These are phyloP conservation scores for Erebia ligea DNA, from an alignment of 2,888 invertebrate genomes.

Conservation along the genomic window DNA sequence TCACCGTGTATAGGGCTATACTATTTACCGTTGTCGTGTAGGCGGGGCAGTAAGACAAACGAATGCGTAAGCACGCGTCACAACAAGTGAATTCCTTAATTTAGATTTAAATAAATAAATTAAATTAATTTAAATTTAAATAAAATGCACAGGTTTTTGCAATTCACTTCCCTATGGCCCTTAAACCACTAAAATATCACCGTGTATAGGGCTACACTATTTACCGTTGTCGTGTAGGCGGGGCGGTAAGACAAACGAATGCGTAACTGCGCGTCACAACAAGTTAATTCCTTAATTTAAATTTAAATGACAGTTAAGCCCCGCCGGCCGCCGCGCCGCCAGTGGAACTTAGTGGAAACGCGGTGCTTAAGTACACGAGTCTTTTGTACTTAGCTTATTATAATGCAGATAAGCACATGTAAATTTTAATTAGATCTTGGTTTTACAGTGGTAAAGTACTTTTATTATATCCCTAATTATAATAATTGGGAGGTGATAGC, in stretches of 20 bases:
- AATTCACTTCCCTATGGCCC: too few species aligned
- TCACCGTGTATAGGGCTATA: background rate
- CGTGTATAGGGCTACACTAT: background rate
- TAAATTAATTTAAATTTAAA: too few species aligned
- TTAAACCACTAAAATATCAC: too few species aligned
- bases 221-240: background rate
- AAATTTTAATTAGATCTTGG: constrained; percentile 1
- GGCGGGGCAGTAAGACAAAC: constrained; percentile 11
- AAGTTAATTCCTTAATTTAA: constrained; percentile 80
- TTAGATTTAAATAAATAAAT: constrained; percentile 84
- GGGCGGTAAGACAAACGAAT: constrained; percentile 15
- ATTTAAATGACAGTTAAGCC: constrained; percentile 79
- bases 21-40: background rate
- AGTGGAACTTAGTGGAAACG: constrained; percentile 5
- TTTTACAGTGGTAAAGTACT: background rate
- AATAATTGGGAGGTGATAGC: background rate
- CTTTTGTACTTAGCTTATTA: background rate
- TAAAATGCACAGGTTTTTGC: too few species aligned
- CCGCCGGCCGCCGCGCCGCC: constrained; percentile 8
- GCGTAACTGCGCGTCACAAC: constrained; percentile 47
- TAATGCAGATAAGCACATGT: background rate
- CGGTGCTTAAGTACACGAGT: background rate
- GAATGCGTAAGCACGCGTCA: constrained; percentile 38
- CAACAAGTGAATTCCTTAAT: constrained; percentile 76
- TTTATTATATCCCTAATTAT: background rate